Percentiles rank a stretch among this genome's conserved stretches.
phyloP scores from a whole-genome alignment of 2,888 invertebrate species.

The Dendrolimus houi region DNA sequence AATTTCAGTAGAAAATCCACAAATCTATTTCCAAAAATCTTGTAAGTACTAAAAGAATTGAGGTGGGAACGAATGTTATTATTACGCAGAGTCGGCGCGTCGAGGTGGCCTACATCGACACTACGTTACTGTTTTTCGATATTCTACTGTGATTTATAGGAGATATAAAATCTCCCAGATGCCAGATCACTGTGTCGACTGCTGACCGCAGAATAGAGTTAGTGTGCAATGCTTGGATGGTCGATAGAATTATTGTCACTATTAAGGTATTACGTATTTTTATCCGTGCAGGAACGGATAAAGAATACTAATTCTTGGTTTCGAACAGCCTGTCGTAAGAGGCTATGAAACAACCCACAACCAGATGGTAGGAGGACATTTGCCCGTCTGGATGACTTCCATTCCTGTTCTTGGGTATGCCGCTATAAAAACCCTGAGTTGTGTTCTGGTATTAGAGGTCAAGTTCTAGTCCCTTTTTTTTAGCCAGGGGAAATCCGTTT shows the following conservation, averaged over 20 bases:
- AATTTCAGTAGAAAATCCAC: neutral
- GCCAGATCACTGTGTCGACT: slow-evolving; percentile 32
- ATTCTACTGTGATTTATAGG: slow-evolving; percentile 56
- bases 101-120: slow-evolving; percentile 47
- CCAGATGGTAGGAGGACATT: too few relatives aligned
- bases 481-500: too few relatives aligned
- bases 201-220: slow-evolving; percentile 35
- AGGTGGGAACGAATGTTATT: slow-evolving; percentile 27
- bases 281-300: too few relatives aligned
- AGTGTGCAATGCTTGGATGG: slow-evolving; percentile 45
- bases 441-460: too few relatives aligned
- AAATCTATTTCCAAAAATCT: slow-evolving; percentile 17
- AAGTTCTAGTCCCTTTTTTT: too few relatives aligned
- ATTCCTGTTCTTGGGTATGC: too few relatives aligned
- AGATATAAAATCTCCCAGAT: slow-evolving; percentile 57
- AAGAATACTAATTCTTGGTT: too few relatives aligned
- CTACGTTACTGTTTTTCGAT: slow-evolving; percentile 50
- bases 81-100: slow-evolving; percentile 30
- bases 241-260: slow-evolving; percentile 11
- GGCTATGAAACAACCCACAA: too few relatives aligned
- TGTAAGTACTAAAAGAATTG: slow-evolving; percentile 26
- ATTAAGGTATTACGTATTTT: too few relatives aligned
- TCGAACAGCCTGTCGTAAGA: too few relatives aligned
- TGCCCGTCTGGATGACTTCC: too few relatives aligned
- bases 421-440: too few relatives aligned